These are phyloP conservation scores for Cephus runcator DNA, from an alignment of 2,888 invertebrate species.

Conservation along the genomic window DNA sequence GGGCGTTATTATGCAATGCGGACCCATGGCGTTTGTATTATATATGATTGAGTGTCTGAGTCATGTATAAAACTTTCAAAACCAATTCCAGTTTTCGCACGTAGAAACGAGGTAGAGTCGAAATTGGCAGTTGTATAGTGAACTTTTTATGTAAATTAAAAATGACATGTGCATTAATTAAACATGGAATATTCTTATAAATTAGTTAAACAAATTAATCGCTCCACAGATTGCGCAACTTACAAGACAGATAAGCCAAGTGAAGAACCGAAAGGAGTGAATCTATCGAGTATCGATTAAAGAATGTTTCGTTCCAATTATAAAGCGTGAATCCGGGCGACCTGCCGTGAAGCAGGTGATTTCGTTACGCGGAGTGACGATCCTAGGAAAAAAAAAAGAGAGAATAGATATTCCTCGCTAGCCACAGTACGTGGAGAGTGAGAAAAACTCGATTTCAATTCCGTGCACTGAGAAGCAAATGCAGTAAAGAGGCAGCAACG, in stretches of 20 bases:
- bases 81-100: not conserved
- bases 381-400: not conserved
- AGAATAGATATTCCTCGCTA: not conserved
- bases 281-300: not conserved
- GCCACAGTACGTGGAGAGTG: not conserved
- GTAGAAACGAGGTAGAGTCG: not conserved
- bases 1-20: not conserved
- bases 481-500: not conserved
- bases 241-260: not conserved
- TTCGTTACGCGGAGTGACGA: not conserved
- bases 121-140: not conserved
- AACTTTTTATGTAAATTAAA: not conserved
- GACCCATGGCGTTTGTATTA: not conserved
- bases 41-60: not conserved
- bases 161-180: not conserved
- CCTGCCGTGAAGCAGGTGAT: not conserved
- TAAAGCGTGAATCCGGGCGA: not conserved
- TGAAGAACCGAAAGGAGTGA: not conserved
- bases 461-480: not conserved
- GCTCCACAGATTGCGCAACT: not conserved
- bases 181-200: not conserved
- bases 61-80: not conserved
- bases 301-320: not conserved
- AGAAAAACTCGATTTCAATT: not conserved
- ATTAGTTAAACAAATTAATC: not conserved